These are phyloP conservation scores for Plectrocnemia conspersa DNA, from an alignment of 1,140 invertebrate species.

Conservation along the genomic window DNA sequence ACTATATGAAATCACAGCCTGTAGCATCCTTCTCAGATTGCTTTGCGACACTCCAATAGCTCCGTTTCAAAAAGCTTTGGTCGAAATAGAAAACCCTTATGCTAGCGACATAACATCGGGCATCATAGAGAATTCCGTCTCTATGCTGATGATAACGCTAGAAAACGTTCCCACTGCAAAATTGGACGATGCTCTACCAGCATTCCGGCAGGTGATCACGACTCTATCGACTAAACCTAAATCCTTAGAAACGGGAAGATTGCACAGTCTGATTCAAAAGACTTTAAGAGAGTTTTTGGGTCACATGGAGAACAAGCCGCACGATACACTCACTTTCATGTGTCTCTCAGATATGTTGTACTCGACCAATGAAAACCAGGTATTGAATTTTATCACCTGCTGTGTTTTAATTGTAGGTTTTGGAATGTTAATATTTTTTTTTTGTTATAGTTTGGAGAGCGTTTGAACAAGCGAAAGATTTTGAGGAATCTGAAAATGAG, in stretches of 20 bases:
- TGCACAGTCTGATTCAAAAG: constrained; percentile 68
- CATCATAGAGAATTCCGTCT: constrained; percentile 67
- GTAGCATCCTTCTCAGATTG: constrained; percentile 75
- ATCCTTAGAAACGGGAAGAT: constrained; percentile 69
- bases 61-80: constrained; percentile 78
- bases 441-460: constrained; percentile 60
- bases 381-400: constrained; percentile 45
- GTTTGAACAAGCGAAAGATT: constrained; percentile 66
- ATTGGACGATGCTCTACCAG: constrained; percentile 58
- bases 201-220: constrained; percentile 55
- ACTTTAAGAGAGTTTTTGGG: constrained; percentile 68
- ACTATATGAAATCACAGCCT: constrained; percentile 58
- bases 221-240: constrained; percentile 47
- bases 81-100: constrained; percentile 76
- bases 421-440: constrained; percentile 3
- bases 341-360: constrained; percentile 81
- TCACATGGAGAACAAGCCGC: constrained; percentile 70
- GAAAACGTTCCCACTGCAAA: constrained; percentile 72
- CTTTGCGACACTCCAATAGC: constrained; percentile 78
- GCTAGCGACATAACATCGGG: constrained; percentile 70
- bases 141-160: constrained; percentile 66
- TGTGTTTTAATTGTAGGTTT: too few species aligned
- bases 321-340: constrained; percentile 67
- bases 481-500: constrained; percentile 60
- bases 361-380: constrained; percentile 68